A percentile compares a stretch with the other conserved stretches of the same genome.
phyloP scores from a whole-genome alignment of 2,113 vertebrate genomes.

The Perca fluviatilis region DNA sequence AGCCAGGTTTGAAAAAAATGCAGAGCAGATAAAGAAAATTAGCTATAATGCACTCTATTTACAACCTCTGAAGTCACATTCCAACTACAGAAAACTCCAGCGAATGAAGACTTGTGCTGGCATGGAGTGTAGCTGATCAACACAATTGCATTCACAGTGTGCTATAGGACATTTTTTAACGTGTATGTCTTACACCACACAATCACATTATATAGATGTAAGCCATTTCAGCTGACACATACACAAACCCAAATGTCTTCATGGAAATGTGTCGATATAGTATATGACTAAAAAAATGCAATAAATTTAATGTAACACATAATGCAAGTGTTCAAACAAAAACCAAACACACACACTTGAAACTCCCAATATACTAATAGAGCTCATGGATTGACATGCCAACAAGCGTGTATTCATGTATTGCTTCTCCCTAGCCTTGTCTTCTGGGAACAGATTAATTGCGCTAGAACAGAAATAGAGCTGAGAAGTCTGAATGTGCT shows the following conservation, averaged over 20 bases:
- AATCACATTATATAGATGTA: not conserved
- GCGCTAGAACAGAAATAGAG: conserved; percentile 84
- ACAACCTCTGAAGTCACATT: not conserved
- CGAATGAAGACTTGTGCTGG: not conserved
- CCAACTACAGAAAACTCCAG: not conserved
- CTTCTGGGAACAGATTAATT: conserved; percentile 86
- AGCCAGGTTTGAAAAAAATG: conserved; percentile 1
- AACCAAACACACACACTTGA: conserved; percentile 42
- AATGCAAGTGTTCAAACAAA: conserved; percentile 51
- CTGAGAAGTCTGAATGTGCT: conserved; percentile 75
- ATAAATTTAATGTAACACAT: conserved; percentile 51
- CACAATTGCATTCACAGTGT: not conserved
- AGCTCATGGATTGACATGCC: conserved; percentile 66
- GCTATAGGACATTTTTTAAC: not conserved
- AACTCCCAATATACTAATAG: conserved; percentile 47
- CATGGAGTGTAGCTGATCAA: not conserved
- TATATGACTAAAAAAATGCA: conserved; percentile 33
- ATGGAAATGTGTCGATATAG: conserved; percentile 18
- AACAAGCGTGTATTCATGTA: conserved; percentile 68
- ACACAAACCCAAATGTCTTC: conserved; percentile 14
- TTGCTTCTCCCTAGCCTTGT: conserved; percentile 73
- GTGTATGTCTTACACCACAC: not conserved
- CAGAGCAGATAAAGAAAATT: not conserved
- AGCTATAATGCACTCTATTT: not conserved
- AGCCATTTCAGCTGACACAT: conserved; percentile 13